Evolutionary conservation across 2,888 invertebrate genomes (phyloP), one percentile per base, ranked within the genome.

Genomic region (Eristalis arbustorum): DNA sequence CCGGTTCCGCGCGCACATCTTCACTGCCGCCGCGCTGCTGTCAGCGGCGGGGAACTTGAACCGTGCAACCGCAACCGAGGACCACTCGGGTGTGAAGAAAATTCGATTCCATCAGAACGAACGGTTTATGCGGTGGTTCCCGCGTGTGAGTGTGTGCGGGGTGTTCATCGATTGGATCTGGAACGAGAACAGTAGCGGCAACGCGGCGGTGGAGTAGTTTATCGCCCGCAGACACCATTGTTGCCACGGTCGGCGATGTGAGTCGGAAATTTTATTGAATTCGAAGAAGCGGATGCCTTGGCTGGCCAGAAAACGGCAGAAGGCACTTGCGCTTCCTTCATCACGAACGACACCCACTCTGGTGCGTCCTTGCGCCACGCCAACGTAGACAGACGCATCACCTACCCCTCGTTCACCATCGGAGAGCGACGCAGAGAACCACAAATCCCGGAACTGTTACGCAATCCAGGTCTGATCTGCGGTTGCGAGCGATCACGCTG

Each of bases 21-120:
- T 10, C 84, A 13, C 2, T 73, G 28, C 56, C 31, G 31, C 31
- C 13, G 37, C 31, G 31, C 31, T 10, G 37, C 11, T n/a, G 22
- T 4, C 13, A 13, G n/a, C 28, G 28, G 25, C 11, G 13, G 14
- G 61, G 3, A 28, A 14, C 14, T 62, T 59, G 67, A 75, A 57
- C 63, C 59, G 22, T 57, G 71, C 74, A 85, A 67, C 67, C n/a
- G 59, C 59, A 59, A 18, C 42, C 22, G 25, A 61, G 66, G 69
- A 74, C 77, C 77, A 82, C 61, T 82, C 82, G 82, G 82, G 74
- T 85, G 85, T 85, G 74, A 85, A 82, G 61, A 62, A 31, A 78
- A 77, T 66, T 85, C 82, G 77, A 85, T 85, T 77, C 66, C 49
- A 49, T 18, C 37, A 37, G 71, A 75, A 23, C 4, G 40, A 59